Conservation (phyloP, 1,140 invertebrate species). For the roundworm (Caenorhabditis elegans) region WBcel235 BX284603.4:9811501-9812000, state of each 20-base stretch:
- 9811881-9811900: background rate
- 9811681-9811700: background rate
- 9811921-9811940: background rate
- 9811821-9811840: background rate
- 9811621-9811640: background rate
- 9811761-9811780: background rate
- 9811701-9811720: background rate
- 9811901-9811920: background rate
- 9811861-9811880: conserved; percentile 14
- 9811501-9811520: no score
- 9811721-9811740: background rate
- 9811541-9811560: background rate
- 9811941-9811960: background rate
- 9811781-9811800: background rate
- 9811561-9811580: background rate
- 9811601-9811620: background rate
- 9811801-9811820: background rate
- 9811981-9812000: background rate
- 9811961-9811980: background rate
- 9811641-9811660: no score
- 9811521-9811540: no score
- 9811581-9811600: background rate
- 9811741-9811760: background rate
- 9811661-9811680: background rate
- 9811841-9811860: background rate